These are phyloP conservation scores for Blomia tropicalis DNA, from an alignment of 2,888 invertebrate genomes.

Conservation along the genomic window DNA sequence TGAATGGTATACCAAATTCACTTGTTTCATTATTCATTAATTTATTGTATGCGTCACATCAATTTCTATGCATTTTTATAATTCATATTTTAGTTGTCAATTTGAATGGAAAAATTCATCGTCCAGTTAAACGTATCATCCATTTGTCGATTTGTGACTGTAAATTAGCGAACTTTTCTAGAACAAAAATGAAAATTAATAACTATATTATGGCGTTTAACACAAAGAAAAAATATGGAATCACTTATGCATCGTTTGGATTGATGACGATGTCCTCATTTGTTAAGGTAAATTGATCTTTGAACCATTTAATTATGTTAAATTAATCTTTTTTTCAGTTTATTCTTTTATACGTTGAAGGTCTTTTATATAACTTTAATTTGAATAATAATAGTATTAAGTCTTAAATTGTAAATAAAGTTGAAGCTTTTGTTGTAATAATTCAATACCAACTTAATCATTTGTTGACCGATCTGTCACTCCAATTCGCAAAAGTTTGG, in stretches of 20 bases:
- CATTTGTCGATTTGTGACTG: background rate
- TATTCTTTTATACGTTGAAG: no score
- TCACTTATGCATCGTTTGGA: background rate
- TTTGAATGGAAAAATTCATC: background rate
- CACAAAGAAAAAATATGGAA: background rate
- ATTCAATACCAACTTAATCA: no score
- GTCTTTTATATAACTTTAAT: no score
- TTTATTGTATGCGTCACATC: background rate
- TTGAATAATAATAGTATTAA: no score
- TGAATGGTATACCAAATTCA: background rate
- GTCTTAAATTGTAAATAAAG: no score
- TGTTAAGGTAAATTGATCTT: background rate
- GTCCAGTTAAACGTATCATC: background rate
- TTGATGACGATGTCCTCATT: background rate
- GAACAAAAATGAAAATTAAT: background rate
- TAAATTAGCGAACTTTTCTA: no score
- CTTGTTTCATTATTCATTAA: background rate
- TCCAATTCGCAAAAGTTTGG: no score
- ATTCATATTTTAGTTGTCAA: background rate
- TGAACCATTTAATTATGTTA: no score
- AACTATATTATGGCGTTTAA: background rate
- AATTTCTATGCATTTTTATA: background rate
- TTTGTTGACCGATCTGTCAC: no score
- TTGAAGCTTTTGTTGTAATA: no score
- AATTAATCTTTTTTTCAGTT: no score